Conservation (phyloP, 1,140 invertebrate species). For the Drosophila trapezifrons region DNA sequence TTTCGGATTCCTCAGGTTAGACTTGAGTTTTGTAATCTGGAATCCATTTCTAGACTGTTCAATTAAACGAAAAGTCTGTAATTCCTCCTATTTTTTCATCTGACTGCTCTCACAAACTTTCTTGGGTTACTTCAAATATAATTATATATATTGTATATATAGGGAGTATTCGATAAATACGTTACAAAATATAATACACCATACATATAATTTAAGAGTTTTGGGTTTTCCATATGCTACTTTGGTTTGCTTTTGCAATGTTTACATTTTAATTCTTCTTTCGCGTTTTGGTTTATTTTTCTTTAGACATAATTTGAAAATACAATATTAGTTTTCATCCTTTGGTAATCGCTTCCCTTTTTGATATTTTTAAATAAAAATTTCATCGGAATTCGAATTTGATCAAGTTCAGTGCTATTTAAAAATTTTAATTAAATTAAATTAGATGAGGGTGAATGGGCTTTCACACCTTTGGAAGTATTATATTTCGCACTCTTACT, state of each 20-base stretch:
- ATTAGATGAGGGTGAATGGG: constrained; percentile 45
- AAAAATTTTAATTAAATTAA: constrained; percentile 51
- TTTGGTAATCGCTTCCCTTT: constrained; percentile 39
- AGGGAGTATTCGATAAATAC: constrained; percentile 77
- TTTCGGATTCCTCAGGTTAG: constrained; percentile 31
- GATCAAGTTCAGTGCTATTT: constrained; percentile 27
- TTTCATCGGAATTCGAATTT: constrained; percentile 15
- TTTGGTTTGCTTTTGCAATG: constrained; percentile 37
- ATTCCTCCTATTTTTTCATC: constrained; percentile 46
- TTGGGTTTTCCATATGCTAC: constrained; percentile 64
- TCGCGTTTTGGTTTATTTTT: constrained; percentile 33
- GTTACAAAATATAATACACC: constrained; percentile 83
- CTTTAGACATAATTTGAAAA: constrained; percentile 10
- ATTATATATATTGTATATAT: constrained; percentile 72
- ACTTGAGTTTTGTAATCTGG: constrained; percentile 21
- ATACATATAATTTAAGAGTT: constrained; percentile 82
- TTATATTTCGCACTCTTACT: constrained; percentile 12
- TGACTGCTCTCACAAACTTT: constrained; percentile 49
- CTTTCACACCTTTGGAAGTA: constrained; percentile 17
- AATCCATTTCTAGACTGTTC: constrained; percentile 56
- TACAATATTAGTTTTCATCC: constrained; percentile 22
- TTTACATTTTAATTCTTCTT: constrained; percentile 24
- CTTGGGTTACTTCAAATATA: constrained; percentile 68
- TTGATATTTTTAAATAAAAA: constrained; percentile 67
- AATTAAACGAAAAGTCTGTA: constrained; percentile 46